These are phyloP conservation scores for Sitta europaea DNA, from an alignment of 2,113 vertebrate genomes.

Conservation along the genomic window DNA sequence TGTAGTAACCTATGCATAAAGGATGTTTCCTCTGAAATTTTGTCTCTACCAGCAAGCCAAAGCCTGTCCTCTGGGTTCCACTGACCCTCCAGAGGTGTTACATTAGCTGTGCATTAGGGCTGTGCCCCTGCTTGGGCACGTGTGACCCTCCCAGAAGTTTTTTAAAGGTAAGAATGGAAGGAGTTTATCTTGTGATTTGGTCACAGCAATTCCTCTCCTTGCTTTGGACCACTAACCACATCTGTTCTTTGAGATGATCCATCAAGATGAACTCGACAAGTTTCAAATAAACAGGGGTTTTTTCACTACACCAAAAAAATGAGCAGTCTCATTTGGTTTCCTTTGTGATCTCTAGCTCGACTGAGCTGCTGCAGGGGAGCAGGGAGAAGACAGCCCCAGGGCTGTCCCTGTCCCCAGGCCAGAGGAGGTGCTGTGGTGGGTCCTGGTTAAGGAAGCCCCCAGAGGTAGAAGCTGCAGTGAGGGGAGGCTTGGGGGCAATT, in stretches of 20 bases:
- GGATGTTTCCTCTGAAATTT: neutral
- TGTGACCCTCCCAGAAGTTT: neutral
- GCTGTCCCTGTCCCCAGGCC: neutral
- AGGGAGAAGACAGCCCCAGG: neutral
- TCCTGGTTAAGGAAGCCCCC: neutral
- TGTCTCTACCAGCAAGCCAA: neutral
- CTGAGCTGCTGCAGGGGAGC: neutral
- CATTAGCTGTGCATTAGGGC: fast-evolving
- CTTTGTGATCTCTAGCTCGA: fast-evolving
- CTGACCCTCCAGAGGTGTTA: fast-evolving
- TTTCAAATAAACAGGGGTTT: neutral
- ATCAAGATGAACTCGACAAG: neutral
- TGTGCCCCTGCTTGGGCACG: neutral
- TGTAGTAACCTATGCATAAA: neutral
- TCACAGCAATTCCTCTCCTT: neutral
- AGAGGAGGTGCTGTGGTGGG: neutral
- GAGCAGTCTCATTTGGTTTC: neutral
- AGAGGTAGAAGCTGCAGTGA: neutral
- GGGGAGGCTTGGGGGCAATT: fast-evolving
- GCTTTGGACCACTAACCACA: neutral
- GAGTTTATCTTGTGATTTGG: neutral
- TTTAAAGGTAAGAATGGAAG: neutral
- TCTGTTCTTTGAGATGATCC: neutral
- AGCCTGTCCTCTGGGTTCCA: fast-evolving
- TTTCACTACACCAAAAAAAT: neutral